Evolutionary conservation across 2,113 vertebrate species (phyloP).

Genomic region (Cyrtonyx montezumae): DNA sequence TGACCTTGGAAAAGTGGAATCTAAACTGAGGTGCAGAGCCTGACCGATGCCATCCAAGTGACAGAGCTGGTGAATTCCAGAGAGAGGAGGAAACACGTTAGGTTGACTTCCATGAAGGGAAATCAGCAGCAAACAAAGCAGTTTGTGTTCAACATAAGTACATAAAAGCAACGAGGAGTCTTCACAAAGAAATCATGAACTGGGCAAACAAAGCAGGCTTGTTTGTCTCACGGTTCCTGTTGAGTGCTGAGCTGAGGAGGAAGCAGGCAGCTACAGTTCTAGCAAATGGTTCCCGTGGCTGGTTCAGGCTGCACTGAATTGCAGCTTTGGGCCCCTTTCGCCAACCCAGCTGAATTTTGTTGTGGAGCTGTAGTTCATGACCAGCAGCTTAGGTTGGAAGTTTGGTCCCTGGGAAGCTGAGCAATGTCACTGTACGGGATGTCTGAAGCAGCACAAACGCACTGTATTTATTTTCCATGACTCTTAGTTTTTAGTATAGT

Average conservation of each 20-base stretch:
- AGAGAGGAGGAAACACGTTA: background rate
- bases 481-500: background rate
- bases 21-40: background rate
- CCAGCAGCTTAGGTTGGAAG: background rate
- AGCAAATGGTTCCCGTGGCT: background rate
- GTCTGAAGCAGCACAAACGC: background rate
- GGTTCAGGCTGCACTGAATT: background rate
- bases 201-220: background rate
- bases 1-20: constrained; percentile 20
- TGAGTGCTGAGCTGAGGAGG: background rate
- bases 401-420: background rate
- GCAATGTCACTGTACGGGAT: background rate
- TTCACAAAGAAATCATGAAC: background rate
- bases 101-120: background rate
- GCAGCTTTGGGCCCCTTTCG: background rate
- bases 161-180: constrained; percentile 4
- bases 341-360: background rate
- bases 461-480: background rate
- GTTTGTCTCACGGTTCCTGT: background rate
- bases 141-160: constrained; percentile 38
- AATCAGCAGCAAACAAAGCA: constrained; percentile 12
- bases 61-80: constrained; percentile 14
- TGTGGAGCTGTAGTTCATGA: background rate
- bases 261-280: background rate
- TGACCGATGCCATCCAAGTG: background rate